Evolutionary conservation across 1,140 invertebrate genomes (phyloP).

Genomic region (Drosophila lacertosa): DNA sequence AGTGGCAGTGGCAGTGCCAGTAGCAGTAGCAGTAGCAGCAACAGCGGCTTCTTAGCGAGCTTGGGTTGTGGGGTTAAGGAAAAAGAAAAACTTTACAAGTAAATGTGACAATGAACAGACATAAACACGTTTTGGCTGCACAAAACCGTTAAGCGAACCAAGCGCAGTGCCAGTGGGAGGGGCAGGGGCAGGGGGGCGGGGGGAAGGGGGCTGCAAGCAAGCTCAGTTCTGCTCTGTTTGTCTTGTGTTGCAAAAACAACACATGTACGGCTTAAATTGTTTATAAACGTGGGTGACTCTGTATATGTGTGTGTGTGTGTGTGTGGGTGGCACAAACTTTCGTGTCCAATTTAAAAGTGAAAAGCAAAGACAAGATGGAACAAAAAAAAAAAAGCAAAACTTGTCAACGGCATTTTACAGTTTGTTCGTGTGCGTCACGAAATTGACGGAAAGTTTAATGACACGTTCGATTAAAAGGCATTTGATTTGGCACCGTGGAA

Average conservation of each 20-base stretch:
- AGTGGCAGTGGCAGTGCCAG: slow-evolving; percentile 48
- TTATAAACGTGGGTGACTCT: slow-evolving; percentile 41
- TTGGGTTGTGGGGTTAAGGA: slow-evolving; percentile 1
- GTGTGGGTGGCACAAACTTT: slow-evolving; percentile 38
- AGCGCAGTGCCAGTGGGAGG: too few species aligned
- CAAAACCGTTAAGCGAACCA: slow-evolving; percentile 55
- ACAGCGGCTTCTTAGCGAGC: not conserved
- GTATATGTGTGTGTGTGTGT: slow-evolving; percentile 13
- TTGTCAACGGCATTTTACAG: slow-evolving; percentile 43
- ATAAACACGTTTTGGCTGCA: slow-evolving; percentile 68
- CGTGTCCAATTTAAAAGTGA: slow-evolving; percentile 31
- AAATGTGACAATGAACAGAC: slow-evolving; percentile 73
- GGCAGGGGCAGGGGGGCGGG: not conserved
- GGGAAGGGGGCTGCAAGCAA: not conserved
- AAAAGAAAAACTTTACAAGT: slow-evolving; percentile 61
- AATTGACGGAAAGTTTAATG: slow-evolving; percentile 61
- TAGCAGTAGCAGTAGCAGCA: slow-evolving; percentile 26
- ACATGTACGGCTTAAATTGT: slow-evolving; percentile 65
- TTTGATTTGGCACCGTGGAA: slow-evolving; percentile 19
- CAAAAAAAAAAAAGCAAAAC: slow-evolving; percentile 17
- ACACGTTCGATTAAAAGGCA: slow-evolving; percentile 59
- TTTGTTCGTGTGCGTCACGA: slow-evolving; percentile 44
- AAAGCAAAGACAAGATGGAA: slow-evolving; percentile 13
- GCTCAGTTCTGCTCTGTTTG: slow-evolving; percentile 33
- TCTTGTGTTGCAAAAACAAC: slow-evolving; percentile 57